Evolutionary conservation across 2,797 vertebrate species (phyloP).

Genomic region (Schizopygopsis pylzovi): DNA sequence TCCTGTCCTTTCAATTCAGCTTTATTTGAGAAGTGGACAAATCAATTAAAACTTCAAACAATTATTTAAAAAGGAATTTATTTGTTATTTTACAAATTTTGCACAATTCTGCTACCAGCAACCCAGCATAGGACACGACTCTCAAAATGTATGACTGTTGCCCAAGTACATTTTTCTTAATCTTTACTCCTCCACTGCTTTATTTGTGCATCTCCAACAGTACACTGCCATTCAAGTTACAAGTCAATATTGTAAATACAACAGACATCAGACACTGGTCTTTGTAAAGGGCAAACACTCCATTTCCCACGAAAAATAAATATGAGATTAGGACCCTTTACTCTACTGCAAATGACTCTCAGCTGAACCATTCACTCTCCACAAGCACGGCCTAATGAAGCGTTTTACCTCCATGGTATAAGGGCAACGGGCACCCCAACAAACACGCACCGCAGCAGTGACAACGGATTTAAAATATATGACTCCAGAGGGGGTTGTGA

Average conservation of each 20-base stretch:
- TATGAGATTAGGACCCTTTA: conserved; percentile 54
- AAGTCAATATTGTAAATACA: neutral
- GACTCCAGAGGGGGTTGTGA: conserved; percentile 54
- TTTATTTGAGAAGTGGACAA: neutral
- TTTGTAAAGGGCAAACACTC: neutral
- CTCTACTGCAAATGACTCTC: conserved; percentile 56
- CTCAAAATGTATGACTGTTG: neutral
- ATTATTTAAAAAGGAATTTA: neutral
- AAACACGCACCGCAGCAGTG: conserved; percentile 48
- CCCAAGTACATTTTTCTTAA: neutral
- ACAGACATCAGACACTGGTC: neutral
- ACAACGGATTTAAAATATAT: conserved; percentile 63
- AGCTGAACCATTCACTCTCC: conserved; percentile 62
- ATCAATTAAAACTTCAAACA: neutral
- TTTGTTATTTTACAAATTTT: neutral
- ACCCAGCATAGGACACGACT: neutral
- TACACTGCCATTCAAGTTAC: neutral
- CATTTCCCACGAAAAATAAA: conserved; percentile 73
- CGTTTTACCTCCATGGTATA: conserved; percentile 59
- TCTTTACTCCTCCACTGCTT: neutral
- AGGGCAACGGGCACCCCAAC: conserved; percentile 52
- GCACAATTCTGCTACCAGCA: neutral
- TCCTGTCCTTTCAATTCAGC: neutral
- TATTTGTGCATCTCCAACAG: neutral
- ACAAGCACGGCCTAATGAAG: conserved; percentile 66